Conservation (phyloP, 2,797 vertebrate species). For the Peromyscus eremicus region DNA sequence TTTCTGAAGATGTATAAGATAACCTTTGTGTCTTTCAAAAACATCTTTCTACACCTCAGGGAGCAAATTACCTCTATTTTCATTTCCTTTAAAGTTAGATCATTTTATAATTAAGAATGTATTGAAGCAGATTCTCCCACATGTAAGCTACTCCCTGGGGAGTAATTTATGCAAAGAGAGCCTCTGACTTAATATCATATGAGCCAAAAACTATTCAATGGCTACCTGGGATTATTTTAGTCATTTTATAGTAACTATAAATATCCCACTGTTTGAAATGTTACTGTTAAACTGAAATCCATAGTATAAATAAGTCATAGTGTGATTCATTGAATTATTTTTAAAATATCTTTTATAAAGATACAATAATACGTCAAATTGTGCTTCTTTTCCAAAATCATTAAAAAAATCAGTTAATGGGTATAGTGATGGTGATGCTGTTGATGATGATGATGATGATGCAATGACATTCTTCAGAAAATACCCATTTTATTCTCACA, state of each 20-base stretch:
- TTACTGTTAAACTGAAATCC: neutral
- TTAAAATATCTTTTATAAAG: constrained; percentile 56
- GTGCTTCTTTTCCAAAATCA: neutral
- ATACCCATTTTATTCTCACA: constrained; percentile 41
- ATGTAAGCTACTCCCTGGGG: constrained; percentile 81
- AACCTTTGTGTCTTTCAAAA: constrained; percentile 83
- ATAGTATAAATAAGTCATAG: neutral
- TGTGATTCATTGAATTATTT: constrained; percentile 43
- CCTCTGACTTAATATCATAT: constrained; percentile 77
- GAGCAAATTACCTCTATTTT: constrained; percentile 85
- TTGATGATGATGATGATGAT: neutral
- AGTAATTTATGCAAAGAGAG: constrained; percentile 83
- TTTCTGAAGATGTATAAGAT: constrained; percentile 77
- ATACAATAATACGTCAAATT: neutral
- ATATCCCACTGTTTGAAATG: constrained; percentile 56
- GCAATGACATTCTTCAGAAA: neutral
- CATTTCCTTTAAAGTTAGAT: constrained; percentile 85
- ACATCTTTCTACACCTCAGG: constrained; percentile 76
- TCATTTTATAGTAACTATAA: constrained; percentile 67
- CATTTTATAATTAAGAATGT: constrained; percentile 85
- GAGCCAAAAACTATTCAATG: constrained; percentile 67
- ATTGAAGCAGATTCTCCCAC: constrained; percentile 81
- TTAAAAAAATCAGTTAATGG: constrained; percentile 2
- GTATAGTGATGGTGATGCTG: neutral
- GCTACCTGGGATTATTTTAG: constrained; percentile 64